Evolutionary conservation across 2,113 vertebrate genomes (phyloP).

Genomic region (Guaruba guarouba): DNA sequence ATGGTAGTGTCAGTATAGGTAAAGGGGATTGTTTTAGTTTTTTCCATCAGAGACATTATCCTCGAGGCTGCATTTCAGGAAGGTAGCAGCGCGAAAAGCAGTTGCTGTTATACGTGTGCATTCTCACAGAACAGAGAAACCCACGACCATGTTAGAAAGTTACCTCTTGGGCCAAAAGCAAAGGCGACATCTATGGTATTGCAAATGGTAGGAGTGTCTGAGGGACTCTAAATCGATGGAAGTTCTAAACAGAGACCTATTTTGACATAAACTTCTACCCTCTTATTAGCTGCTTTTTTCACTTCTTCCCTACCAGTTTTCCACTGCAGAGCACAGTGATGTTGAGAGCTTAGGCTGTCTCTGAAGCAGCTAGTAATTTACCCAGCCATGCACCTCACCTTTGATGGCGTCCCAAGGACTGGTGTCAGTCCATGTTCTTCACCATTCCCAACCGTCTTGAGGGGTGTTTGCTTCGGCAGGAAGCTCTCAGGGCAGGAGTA

Average conservation of each 20-base stretch:
- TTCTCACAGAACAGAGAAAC: background rate
- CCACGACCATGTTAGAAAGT: background rate
- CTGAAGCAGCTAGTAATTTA: background rate
- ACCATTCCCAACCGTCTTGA: rapidly evolving
- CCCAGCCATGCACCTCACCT: background rate
- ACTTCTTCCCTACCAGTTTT: background rate
- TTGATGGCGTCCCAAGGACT: background rate
- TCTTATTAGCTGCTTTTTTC: background rate
- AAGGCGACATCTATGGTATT: background rate
- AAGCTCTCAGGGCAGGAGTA: background rate
- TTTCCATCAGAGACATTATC: background rate
- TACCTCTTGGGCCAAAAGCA: background rate
- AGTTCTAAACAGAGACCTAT: background rate
- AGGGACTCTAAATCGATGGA: background rate
- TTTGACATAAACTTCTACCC: background rate
- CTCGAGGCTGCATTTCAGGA: background rate
- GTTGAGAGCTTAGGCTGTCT: background rate
- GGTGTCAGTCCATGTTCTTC: background rate
- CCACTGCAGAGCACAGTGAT: background rate
- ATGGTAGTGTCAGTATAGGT: background rate
- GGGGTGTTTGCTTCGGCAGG: background rate
- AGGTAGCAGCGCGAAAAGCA: background rate
- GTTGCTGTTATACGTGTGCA: background rate
- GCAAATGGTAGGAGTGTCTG: background rate
- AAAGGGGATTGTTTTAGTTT: background rate